Evolutionary conservation across 2,888 invertebrate species (phyloP), one percentile per base, ranked within the genome.

Genomic region (Scaeva pyrastri): DNA sequence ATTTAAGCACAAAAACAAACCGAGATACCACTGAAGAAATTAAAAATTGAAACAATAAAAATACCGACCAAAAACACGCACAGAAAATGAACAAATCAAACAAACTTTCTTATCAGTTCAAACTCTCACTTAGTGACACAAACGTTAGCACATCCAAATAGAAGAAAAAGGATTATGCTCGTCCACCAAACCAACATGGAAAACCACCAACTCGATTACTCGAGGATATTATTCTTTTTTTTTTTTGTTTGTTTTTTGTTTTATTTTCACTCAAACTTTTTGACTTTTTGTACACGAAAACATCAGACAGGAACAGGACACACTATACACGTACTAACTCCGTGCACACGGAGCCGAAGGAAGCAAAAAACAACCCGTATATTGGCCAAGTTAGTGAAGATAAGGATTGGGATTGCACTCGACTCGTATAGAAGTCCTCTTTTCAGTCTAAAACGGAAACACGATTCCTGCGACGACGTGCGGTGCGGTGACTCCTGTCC

Each of bases 401-500:
- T 31, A 31, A 31, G 31, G n/a, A n/a, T n/a, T 31, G 7, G 31
- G 7, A 31, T 31, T 6, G n/a, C n/a, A n/a, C n/a, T n/a, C n/a
- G n/a, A n/a, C n/a, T n/a, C 64, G 31, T 36, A 39, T 39, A 66
- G 43, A 26, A 76, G 60, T 58, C 75, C 50, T 68, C 66, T 80
- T 75, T 76, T 58, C 71, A 84, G 71, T 78, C 56, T 58, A 66
- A 60, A 52, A 58, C 31, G 8, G 31, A 31, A 50, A 80, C 80
- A 75, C 84, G 83, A 83, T 71, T 79, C 60, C 83, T 87, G 75
- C 75, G 74, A 83, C 78, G 83, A 83, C 78, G 83, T 78, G 76
- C 85, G 66, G 76, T 85, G 68, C 72, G 85, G 81, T 81, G 73
- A 77, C 86, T 86, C 70, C 82, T 82, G 82, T 86, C 70, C 82